Evolutionary conservation across 2,888 invertebrate genomes (phyloP), one percentile per base, ranked within the genome.

Genomic region (Trissolcus japonicus): DNA sequence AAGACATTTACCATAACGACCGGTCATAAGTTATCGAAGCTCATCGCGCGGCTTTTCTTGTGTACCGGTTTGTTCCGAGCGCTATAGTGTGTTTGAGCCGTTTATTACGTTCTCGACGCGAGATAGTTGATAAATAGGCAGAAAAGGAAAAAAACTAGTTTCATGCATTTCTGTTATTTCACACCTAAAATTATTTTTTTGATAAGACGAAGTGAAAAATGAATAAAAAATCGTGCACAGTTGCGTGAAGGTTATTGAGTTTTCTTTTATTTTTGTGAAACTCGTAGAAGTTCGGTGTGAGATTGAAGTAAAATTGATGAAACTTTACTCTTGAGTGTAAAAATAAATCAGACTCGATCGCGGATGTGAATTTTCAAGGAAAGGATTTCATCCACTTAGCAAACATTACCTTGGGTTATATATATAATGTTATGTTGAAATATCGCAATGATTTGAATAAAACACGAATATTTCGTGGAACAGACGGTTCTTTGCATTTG

Each of bases 1-100:
- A 85, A 86, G 87, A 87, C 87, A 87, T 87, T 87, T 85, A 85
- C 84, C 82, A 80, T 86, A 85, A 85, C 85, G 85, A 85, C 85
- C 83, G 80, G 81, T 80, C 84, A 84, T 85, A 83, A 84, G 82
- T 85, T 86, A 85, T 85, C 84, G 82, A 75, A 80, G 79, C 81
- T 80, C 81, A 78, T 80, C 80, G 76, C 74, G 72, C 73, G 69
- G 67, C 76, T 73, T 79, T 79, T 79, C 76, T 77, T 76, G 43
- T 60, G 50, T 54, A 35, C 72, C 75, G 78, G 61, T 78, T 19
- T 78, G 63, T 74, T 69, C 50, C 16, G 46, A 14, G 35, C 50
- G 51, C 51, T 43, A 17, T 35, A 35, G 35, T 35, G 68, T 11
- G 69, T 71, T 75, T 69, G 55, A 66, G 56, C 66, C 50, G 69